These are phyloP conservation scores for Taenaris catops DNA, from an alignment of 2,888 invertebrate genomes.

Conservation along the genomic window DNA sequence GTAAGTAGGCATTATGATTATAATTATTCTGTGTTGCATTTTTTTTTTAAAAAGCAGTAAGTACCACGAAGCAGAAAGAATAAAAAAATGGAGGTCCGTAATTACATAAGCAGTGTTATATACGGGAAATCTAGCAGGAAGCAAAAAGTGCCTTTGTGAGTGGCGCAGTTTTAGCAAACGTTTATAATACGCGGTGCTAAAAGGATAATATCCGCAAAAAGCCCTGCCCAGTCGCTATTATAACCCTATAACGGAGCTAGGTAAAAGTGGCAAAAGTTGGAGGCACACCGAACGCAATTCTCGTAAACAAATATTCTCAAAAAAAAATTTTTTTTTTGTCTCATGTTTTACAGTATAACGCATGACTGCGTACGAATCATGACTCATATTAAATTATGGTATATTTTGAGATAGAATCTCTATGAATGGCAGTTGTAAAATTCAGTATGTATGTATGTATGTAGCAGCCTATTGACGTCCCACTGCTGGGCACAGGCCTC, in stretches of 20 bases:
- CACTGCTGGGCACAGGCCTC: too few relatives aligned
- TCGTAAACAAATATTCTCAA: neutral
- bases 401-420: too few relatives aligned
- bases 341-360: too few relatives aligned
- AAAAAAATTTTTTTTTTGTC: too few relatives aligned
- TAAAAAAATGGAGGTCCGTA: constrained; percentile 15
- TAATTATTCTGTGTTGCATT: too few relatives aligned
- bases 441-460: too few relatives aligned
- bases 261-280: constrained; percentile 46
- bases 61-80: constrained; percentile 5
- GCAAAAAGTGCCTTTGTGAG: constrained; percentile 36
- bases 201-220: constrained; percentile 71
- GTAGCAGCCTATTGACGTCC: too few relatives aligned
- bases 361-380: too few relatives aligned
- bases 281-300: constrained; percentile 29
- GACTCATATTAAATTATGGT: too few relatives aligned
- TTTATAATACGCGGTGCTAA: constrained; percentile 61
- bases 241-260: constrained; percentile 52
- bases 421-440: too few relatives aligned
- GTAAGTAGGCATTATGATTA: too few relatives aligned
- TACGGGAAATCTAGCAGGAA: constrained; percentile 20
- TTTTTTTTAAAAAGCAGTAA: too few relatives aligned
- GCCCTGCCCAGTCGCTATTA: constrained; percentile 39
- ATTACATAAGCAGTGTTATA: constrained; percentile 20
- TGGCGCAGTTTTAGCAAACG: constrained; percentile 47